Base-by-base conservation (phyloP, 2,113 vertebrate species). In the Chaetops frenatus region DNA sequence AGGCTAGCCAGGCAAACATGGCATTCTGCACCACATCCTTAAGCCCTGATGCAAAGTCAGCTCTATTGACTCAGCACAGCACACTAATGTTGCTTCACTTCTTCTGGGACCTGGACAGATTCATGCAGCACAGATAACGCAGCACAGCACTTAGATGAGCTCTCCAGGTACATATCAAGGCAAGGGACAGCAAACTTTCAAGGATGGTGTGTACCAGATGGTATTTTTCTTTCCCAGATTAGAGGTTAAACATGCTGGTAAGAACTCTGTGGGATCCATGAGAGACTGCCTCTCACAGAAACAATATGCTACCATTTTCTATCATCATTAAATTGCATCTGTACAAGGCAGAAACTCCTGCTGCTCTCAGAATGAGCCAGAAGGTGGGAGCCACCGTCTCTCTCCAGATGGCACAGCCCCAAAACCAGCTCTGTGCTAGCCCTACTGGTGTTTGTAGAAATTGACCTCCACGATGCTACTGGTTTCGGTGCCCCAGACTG, bases 301-400 rank as follows among this genome's bases (percentile, higher is more conserved):
- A 96, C 95, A 96, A 97, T 97, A 95, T 96, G 92, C 80, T 96
- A 88, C 92, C 88, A 88, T 96, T 96, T 97, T 96, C 95, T 92
- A 94, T 92, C 91, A 93, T 96, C 88, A 94, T 94, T 95, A 97
- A 93, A 95, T 93, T 88, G 88, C 94, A 95, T 94, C 95, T 94
- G 91, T 81, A 96, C 36, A 4, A 93, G 71, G 76, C 88, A 95
- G 94, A 93, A 95, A 51, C 91, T 93, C 88, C 92, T 7, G 33
- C 92, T 95, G 96, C 72, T 97, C 86, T 94, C 92, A 88, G 91
- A 96, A 92, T 4, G 3, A 95, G 86, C 67, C 95, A 96, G 95
- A 96, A 97, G 88, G 96, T 96, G 60, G 88, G 47, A 96, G 82
- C 56, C 69, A 95, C 95, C 92, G 3, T 81, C 76, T 92, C 92